Percentiles rank a stretch among this genome's conserved stretches.
Evolutionary conservation across 1,140 invertebrate species (phyloP).

Genomic region (Oncopeltus fasciatus): DNA sequence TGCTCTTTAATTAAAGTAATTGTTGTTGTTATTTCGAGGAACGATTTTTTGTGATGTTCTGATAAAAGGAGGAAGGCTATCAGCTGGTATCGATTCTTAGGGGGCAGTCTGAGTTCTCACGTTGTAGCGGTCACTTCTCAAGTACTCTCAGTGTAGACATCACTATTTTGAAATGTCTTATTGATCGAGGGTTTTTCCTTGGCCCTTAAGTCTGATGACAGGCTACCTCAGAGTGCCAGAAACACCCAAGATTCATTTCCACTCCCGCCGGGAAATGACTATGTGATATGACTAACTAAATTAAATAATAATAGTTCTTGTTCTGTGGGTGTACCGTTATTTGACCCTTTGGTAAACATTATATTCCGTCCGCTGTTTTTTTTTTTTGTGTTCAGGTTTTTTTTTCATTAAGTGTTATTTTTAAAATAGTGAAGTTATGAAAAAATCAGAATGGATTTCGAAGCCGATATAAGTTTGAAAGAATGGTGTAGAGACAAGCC

Average conservation of each 20-base stretch:
- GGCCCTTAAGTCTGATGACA: neutral
- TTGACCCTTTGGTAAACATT: neutral
- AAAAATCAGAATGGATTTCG: conserved; percentile 51
- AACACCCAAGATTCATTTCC: too few species aligned
- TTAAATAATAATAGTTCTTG: too few species aligned
- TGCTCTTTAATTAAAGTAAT: too few species aligned
- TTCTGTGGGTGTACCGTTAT: neutral
- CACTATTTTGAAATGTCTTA: neutral
- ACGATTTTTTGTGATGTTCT: too few species aligned
- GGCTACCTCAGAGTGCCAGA: neutral
- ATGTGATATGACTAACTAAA: too few species aligned
- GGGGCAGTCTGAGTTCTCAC: neutral
- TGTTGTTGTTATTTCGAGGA: too few species aligned
- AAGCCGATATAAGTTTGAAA: conserved; percentile 69
- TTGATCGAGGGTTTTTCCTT: neutral
- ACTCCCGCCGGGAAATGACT: too few species aligned
- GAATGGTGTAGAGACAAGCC: conserved; percentile 94
- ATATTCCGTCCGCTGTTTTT: neutral
- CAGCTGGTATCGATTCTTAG: neutral
- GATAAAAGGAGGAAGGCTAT: too few species aligned
- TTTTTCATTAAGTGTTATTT: neutral
- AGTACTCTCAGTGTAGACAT: neutral
- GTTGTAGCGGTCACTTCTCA: neutral
- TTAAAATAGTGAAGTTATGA: neutral
- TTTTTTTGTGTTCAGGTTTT: neutral